These are phyloP conservation scores for Sebastes cheni DNA, from an alignment of 2,797 vertebrate species.

Conservation along the genomic window DNA sequence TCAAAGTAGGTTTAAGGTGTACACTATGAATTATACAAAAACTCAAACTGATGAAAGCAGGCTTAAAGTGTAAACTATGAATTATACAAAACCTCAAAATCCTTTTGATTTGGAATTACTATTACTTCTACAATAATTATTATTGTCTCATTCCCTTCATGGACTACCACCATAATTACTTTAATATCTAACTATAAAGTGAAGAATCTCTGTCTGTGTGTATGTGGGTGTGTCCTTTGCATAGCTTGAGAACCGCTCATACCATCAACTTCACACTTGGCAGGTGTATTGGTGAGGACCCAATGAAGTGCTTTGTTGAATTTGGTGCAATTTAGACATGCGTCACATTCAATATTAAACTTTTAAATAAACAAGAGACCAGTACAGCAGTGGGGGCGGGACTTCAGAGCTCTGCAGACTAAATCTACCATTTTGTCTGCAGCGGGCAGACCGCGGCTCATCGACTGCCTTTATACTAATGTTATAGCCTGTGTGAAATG, in stretches of 20 bases:
- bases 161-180: neutral
- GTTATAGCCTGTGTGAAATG: too few relatives aligned
- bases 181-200: neutral
- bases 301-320: neutral
- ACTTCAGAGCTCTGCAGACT: neutral
- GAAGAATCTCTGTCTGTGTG: neutral
- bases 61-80: conserved; percentile 10
- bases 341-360: neutral
- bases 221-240: neutral
- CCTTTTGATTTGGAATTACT: neutral
- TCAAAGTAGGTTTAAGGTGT: conserved; percentile 7
- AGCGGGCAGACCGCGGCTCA: too few relatives aligned
- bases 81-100: conserved; percentile 7
- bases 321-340: neutral
- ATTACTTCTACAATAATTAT: neutral
- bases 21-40: conserved; percentile 11
- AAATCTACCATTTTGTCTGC: too few relatives aligned
- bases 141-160: neutral
- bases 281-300: neutral
- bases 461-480: too few relatives aligned
- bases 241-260: neutral
- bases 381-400: neutral
- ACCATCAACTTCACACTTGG: neutral
- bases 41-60: conserved; percentile 1
- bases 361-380: neutral